Percentiles rank a stretch among this genome's conserved stretches.
These are phyloP conservation scores for Smithornis capensis DNA, from an alignment of 2,113 vertebrate genomes.

Conservation along the genomic window DNA sequence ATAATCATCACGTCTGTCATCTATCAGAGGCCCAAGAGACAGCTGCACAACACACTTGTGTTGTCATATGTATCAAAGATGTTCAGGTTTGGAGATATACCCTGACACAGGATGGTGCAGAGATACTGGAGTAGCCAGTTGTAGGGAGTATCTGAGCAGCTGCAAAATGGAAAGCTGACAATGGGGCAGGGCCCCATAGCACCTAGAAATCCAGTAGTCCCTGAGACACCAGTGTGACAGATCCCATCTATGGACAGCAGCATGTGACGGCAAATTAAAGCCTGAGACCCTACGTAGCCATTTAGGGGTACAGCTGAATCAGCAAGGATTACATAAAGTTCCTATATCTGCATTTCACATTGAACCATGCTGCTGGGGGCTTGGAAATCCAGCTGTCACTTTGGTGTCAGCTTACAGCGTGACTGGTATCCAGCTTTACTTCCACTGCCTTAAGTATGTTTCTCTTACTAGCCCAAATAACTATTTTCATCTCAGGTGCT, in stretches of 20 bases:
- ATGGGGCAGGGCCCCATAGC: neutral
- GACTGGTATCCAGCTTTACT: neutral
- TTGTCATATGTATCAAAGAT: neutral
- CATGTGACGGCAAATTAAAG: neutral
- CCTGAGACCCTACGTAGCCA: neutral
- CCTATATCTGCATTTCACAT: neutral
- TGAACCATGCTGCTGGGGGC: neutral
- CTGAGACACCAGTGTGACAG: neutral
- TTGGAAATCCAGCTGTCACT: neutral
- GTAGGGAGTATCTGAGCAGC: neutral
- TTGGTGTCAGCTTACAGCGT: neutral
- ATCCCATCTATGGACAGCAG: accelerated
- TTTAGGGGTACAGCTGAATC: neutral
- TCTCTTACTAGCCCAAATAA: neutral
- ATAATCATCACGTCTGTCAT: neutral
- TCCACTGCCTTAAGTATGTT: neutral
- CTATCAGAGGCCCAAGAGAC: neutral
- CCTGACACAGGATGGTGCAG: neutral
- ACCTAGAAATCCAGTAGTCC: neutral
- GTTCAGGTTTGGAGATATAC: neutral
- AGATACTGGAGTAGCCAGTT: neutral
- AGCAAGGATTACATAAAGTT: neutral
- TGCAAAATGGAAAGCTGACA: neutral
- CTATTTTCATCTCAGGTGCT: neutral
- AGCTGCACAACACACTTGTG: neutral